Conservation (phyloP, 2,797 vertebrate genomes). For the Pteropus rufus region DNA sequence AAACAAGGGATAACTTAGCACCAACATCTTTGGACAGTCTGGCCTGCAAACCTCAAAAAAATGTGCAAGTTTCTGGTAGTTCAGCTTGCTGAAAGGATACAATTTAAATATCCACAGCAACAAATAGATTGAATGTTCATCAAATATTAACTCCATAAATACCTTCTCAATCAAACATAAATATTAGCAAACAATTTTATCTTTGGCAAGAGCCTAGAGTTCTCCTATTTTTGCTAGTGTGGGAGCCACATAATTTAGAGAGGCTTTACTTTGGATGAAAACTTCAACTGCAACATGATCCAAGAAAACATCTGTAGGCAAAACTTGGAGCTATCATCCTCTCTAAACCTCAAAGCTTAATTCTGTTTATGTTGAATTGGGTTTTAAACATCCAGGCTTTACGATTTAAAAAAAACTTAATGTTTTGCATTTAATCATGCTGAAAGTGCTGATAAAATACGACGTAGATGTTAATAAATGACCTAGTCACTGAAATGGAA, state of each 20-base stretch:
- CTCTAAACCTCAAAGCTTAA: neutral
- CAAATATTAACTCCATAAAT: neutral
- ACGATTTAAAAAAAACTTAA: neutral
- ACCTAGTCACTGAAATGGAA: neutral
- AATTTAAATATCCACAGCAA: neutral
- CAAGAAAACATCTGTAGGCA: neutral
- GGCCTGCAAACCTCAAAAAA: neutral
- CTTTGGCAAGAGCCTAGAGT: neutral
- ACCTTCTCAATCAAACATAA: conserved; percentile 31
- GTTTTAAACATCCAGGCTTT: neutral
- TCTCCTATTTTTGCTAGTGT: neutral
- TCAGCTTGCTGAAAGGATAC: neutral
- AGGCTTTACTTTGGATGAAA: neutral
- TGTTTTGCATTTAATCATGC: neutral
- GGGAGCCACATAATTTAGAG: neutral
- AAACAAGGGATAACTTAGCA: neutral
- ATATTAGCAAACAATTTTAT: neutral
- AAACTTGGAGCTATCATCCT: neutral
- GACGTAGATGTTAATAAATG: neutral
- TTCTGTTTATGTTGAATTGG: neutral
- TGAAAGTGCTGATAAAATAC: neutral
- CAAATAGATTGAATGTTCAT: neutral
- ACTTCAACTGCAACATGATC: neutral
- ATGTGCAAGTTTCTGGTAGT: neutral
- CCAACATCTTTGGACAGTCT: neutral